Conservation (phyloP, 2,797 vertebrate species). For the Decapterus maruadsi region DNA sequence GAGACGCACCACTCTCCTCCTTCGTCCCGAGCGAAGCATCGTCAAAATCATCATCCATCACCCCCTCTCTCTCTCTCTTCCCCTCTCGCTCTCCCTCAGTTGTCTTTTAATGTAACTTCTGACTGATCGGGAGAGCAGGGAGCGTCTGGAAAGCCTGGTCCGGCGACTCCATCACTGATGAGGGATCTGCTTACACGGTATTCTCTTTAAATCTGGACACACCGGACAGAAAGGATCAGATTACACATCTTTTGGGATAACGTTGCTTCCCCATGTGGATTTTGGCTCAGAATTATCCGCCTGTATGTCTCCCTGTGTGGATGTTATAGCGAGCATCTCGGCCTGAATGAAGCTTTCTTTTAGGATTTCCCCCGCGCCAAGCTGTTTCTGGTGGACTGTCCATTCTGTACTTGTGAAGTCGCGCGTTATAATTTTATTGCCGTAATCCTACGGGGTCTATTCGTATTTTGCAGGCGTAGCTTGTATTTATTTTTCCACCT, state of each 20-base stretch:
- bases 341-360: conserved; percentile 63
- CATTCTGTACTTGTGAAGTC: conserved; percentile 33
- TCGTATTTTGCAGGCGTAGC: not conserved
- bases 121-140: conserved; percentile 68
- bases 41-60: conserved; percentile 82
- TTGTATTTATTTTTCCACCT: conserved; percentile 28
- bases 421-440: conserved; percentile 31
- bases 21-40: conserved; percentile 87
- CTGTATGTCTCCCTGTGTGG: conserved; percentile 39
- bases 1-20: conserved; percentile 86
- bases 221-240: conserved; percentile 53
- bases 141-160: conserved; percentile 70
- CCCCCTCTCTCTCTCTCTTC: conserved; percentile 28
- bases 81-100: conserved; percentile 48
- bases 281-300: conserved; percentile 27
- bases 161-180: conserved; percentile 41
- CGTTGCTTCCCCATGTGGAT: conserved; percentile 55
- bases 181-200: conserved; percentile 45
- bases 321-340: conserved; percentile 55
- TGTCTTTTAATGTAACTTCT: conserved; percentile 70
- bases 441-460: conserved; percentile 10
- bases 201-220: conserved; percentile 59
- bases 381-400: conserved; percentile 53
- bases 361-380: conserved; percentile 53
- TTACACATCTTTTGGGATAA: conserved; percentile 40